Conservation (phyloP, 2,113 vertebrate genomes). For the Callopanchax toddi region DNA sequence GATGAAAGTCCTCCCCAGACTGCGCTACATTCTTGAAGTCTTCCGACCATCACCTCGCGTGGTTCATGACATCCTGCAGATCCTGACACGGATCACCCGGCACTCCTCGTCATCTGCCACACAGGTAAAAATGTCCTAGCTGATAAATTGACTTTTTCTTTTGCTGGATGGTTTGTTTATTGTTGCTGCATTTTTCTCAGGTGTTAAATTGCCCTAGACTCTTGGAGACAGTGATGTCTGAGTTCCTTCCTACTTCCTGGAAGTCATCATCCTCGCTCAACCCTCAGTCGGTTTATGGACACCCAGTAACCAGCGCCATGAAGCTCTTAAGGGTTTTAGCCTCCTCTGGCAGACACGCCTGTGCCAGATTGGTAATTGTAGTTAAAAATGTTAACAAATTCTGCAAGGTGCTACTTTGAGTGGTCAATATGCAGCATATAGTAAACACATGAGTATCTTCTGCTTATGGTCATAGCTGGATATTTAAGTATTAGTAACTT, state of each 20-base stretch:
- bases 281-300: constrained; percentile 80
- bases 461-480: not conserved
- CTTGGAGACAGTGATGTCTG: constrained; percentile 86
- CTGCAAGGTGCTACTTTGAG: not conserved
- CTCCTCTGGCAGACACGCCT: constrained; percentile 85
- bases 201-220: constrained; percentile 92
- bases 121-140: constrained; percentile 75
- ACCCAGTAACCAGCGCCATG: constrained; percentile 86
- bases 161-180: not conserved
- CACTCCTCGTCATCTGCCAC: constrained; percentile 87
- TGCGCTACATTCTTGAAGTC: constrained; percentile 94
- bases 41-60: constrained; percentile 84
- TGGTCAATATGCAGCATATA: no score
- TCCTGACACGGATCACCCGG: constrained; percentile 87
- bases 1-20: constrained; percentile 89
- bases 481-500: not conserved
- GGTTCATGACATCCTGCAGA: constrained; percentile 86
- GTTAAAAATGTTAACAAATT: not conserved
- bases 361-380: constrained; percentile 88
- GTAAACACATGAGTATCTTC: not conserved
- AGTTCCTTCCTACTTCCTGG: constrained; percentile 92
- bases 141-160: not conserved
- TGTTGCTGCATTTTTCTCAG: constrained; percentile 64
- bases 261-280: constrained; percentile 53
- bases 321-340: constrained; percentile 93